Percentiles rank a stretch among this genome's conserved stretches.
Evolutionary conservation across 2,797 vertebrate species (phyloP).

Genomic region (Enteromius trimaculatus): DNA sequence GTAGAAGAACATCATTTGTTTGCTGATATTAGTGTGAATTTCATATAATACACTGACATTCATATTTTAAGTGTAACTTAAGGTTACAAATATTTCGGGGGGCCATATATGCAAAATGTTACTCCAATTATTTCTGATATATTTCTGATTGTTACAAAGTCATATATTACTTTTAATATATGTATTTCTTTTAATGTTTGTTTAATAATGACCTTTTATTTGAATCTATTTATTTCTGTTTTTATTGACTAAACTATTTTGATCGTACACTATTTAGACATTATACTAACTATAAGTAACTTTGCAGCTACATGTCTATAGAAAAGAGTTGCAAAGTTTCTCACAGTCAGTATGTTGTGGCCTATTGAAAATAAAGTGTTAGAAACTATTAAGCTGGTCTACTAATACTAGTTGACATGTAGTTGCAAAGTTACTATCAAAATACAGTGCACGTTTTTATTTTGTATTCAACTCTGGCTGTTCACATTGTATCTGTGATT

Average conservation of each 20-base stretch:
- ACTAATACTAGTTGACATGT: neutral
- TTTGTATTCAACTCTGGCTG: neutral
- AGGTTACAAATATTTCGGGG: neutral
- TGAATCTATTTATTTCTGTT: neutral
- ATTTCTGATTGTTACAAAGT: neutral
- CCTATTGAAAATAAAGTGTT: too few relatives aligned
- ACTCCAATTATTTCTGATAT: neutral
- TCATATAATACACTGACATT: neutral
- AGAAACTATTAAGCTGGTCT: neutral
- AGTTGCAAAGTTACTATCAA: neutral
- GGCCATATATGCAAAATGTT: neutral
- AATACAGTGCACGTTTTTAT: neutral
- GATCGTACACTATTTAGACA: too few relatives aligned
- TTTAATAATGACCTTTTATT: neutral
- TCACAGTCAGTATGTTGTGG: too few relatives aligned
- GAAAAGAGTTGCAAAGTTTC: too few relatives aligned
- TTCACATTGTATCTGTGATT: conserved; percentile 2
- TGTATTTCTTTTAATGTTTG: neutral
- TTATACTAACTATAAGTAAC: too few relatives aligned
- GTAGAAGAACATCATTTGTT: neutral
- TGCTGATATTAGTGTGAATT: neutral
- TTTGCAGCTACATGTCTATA: neutral
- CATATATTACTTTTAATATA: neutral
- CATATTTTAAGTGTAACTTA: neutral
- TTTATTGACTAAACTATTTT: neutral